Evolutionary conservation across 2,888 invertebrate genomes (phyloP).

Genomic region (Euproctis similis): DNA sequence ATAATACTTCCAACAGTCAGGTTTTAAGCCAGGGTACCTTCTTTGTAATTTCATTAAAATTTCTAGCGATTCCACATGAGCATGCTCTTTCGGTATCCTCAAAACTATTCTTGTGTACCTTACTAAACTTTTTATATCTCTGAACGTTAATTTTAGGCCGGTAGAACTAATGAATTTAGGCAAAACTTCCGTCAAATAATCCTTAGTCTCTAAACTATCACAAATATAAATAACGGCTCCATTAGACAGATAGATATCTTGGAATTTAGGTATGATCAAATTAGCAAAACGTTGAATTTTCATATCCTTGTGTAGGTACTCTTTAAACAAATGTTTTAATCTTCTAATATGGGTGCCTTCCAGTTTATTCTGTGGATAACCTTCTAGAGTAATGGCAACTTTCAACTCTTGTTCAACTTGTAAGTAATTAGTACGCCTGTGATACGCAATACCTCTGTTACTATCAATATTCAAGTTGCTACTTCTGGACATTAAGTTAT

Average conservation of each 20-base stretch:
- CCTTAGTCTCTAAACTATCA: constrained; percentile 63
- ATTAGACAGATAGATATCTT: constrained; percentile 60
- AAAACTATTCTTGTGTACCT: constrained; percentile 59
- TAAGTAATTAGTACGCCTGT: constrained; percentile 61
- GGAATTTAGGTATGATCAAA: constrained; percentile 58
- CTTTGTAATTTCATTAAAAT: constrained; percentile 42
- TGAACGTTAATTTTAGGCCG: constrained; percentile 51
- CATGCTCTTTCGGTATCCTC: constrained; percentile 50
- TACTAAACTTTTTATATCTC: constrained; percentile 48
- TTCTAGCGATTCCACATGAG: constrained; percentile 48
- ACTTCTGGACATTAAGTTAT: constrained; percentile 41
- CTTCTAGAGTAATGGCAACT: constrained; percentile 57
- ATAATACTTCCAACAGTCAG: constrained; percentile 62
- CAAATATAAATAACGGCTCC: constrained; percentile 65
- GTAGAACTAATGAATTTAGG: constrained; percentile 58
- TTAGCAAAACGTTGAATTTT: constrained; percentile 53
- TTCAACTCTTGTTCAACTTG: constrained; percentile 60
- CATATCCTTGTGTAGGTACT: constrained; percentile 58
- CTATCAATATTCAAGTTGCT: constrained; percentile 57
- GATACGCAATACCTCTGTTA: constrained; percentile 59
- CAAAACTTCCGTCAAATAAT: constrained; percentile 52
- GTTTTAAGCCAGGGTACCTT: constrained; percentile 50
- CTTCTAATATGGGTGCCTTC: constrained; percentile 59
- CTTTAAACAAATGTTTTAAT: constrained; percentile 58
- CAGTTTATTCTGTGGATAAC: constrained; percentile 57